A percentile compares a stretch with the other conserved stretches of the same genome.
These are phyloP conservation scores for Salvator merianae DNA, from an alignment of 2,113 vertebrate species.

Conservation along the genomic window DNA sequence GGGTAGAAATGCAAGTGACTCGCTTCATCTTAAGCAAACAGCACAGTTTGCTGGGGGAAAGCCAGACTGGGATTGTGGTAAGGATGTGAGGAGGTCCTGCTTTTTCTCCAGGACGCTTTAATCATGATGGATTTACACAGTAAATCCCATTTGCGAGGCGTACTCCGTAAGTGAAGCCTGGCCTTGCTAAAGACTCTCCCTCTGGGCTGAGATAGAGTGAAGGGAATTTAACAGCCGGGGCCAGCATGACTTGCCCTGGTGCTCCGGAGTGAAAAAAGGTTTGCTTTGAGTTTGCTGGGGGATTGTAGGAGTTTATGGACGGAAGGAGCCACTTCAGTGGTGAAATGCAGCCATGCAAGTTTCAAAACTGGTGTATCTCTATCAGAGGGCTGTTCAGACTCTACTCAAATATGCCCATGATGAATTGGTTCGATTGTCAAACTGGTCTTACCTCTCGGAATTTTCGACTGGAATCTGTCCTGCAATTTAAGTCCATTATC, in stretches of 20 bases:
- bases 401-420: too few relatives aligned
- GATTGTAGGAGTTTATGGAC: too few relatives aligned
- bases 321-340: too few relatives aligned
- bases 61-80: background rate
- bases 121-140: conserved; percentile 8
- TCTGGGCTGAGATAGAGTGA: conserved; percentile 5
- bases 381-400: too few relatives aligned
- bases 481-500: too few relatives aligned
- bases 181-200: background rate
- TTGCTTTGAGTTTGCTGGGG: background rate
- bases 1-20: too few relatives aligned
- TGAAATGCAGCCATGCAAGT: too few relatives aligned
- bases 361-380: too few relatives aligned
- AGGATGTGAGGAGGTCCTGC: background rate
- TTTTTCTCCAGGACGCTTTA: conserved; percentile 11
- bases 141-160: background rate
- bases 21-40: background rate
- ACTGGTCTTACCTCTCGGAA: too few relatives aligned
- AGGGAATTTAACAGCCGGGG: background rate
- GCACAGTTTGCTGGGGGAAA: background rate
- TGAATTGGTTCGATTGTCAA: too few relatives aligned
- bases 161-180: background rate
- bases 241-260: background rate
- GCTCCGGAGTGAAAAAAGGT: background rate
- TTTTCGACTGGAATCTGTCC: too few relatives aligned